Evolutionary conservation across 2,888 invertebrate species (phyloP), one percentile per base, ranked within the genome.

Genomic region (Drosophila austrosaltans): DNA sequence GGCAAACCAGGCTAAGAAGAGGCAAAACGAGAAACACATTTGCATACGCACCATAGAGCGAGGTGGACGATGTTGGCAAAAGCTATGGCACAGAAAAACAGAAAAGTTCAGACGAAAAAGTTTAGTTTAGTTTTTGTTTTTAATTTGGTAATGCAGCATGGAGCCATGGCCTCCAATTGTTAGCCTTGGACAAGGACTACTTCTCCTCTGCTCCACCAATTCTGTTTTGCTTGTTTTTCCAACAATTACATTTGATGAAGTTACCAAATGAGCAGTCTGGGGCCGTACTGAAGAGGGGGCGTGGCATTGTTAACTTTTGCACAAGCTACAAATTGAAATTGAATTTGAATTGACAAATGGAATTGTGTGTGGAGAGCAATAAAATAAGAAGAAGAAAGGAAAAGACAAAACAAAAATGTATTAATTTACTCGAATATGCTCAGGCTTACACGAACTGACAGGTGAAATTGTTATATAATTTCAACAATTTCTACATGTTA

Each of bases 91-190:
- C 16, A 36, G 10, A 36, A 59, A 66, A 71, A 22, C 72, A 25
- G 63, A 67, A 72, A 72, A 73, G 73, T 72, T 60, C 20, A 48
- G 63, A 53, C 4, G 58, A 58, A 54, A 65, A 76, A 78, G 63
- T 78, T 78, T 83, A 69, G 67, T 78, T 80, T 78, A 75, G 78
- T 80, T 85, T 73, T 75, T 73, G 79, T 76, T 78, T 83, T 87
- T 83, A 83, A 87, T 83, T 83, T 84, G 84, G 82, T 84, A 83
- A 80, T 84, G 87, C 82, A 81, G 76, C 70, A 70, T 61, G 61
- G 68, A 67, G 77, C 22, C 76, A 66, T 63, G 62, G 72, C 71
- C 76, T 80, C 79, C 80, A 76, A 83, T 79, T 75, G 78, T 74
- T 70, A 60, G 75, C 73, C 87, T 73, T 76, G 78, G 72, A 75